Percentiles rank a stretch among this genome's conserved stretches.
Conservation (phyloP, 1,140 invertebrate genomes). For the Vanessa atalanta region DNA sequence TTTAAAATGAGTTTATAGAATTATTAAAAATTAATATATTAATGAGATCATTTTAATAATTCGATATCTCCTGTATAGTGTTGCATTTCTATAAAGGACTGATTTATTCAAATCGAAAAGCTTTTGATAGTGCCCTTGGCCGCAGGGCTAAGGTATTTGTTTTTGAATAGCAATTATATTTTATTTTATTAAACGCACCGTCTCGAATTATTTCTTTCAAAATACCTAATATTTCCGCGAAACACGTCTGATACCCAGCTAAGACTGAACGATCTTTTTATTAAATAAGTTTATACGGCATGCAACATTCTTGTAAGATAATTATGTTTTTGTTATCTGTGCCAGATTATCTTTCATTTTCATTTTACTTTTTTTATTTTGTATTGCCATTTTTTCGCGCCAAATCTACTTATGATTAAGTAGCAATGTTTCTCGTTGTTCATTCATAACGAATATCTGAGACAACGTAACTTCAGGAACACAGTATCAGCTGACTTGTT, state of each 20-base stretch:
- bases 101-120: constrained; percentile 78
- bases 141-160: constrained; percentile 75
- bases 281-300: constrained; percentile 44
- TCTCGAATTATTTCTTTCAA: constrained; percentile 62
- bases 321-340: constrained; percentile 46
- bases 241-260: constrained; percentile 56
- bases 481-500: no score
- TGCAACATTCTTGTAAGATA: constrained; percentile 43
- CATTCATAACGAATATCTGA: no score
- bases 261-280: constrained; percentile 52
- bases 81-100: constrained; percentile 77
- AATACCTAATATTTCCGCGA: constrained; percentile 72
- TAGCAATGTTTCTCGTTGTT: no score
- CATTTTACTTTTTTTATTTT: constrained; percentile 6
- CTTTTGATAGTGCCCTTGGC: constrained; percentile 68
- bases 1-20: no score
- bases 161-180: constrained; percentile 80
- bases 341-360: background rate
- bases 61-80: constrained; percentile 59
- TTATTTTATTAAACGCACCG: constrained; percentile 73
- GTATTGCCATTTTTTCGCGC: background rate
- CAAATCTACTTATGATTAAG: no score
- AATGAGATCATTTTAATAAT: background rate
- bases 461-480: no score
- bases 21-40: no score